phyloP scores from a whole-genome alignment of 2,888 invertebrate species.

The Ryuthela nishihirai region DNA sequence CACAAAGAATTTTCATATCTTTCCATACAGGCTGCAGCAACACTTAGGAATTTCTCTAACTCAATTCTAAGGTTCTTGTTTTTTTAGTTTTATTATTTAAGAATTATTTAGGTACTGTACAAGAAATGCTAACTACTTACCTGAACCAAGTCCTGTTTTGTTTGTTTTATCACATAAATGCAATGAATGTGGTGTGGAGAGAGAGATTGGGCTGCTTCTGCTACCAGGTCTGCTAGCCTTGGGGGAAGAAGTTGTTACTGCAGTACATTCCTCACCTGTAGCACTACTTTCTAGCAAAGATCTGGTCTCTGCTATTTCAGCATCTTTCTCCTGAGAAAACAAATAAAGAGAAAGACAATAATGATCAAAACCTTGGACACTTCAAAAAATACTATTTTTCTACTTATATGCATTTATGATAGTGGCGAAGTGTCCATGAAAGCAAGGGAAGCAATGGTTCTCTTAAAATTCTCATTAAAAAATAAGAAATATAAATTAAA shows the following conservation, averaged over 20 bases:
- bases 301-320: slow-evolving; percentile 37
- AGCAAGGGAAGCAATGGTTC: too few relatives aligned
- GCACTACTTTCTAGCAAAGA: slow-evolving; percentile 39
- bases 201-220: slow-evolving; percentile 31
- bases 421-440: neutral
- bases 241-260: slow-evolving; percentile 8
- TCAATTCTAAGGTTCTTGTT: too few relatives aligned
- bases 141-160: slow-evolving; percentile 8
- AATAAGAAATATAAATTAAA: too few relatives aligned
- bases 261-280: slow-evolving; percentile 13
- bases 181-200: slow-evolving; percentile 44
- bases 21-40: too few relatives aligned
- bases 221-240: slow-evolving; percentile 21
- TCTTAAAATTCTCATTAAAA: too few relatives aligned
- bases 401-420: neutral
- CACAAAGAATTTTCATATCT: too few relatives aligned
- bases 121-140: neutral
- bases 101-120: too few relatives aligned
- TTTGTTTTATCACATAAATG: slow-evolving; percentile 40
- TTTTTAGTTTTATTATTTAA: too few relatives aligned
- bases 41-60: too few relatives aligned
- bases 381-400: neutral
- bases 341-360: neutral
- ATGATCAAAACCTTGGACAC: neutral
- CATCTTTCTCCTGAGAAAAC: slow-evolving; percentile 22